phyloP scores from a whole-genome alignment of 2,113 vertebrate genomes.

The Scatophagus argus region DNA sequence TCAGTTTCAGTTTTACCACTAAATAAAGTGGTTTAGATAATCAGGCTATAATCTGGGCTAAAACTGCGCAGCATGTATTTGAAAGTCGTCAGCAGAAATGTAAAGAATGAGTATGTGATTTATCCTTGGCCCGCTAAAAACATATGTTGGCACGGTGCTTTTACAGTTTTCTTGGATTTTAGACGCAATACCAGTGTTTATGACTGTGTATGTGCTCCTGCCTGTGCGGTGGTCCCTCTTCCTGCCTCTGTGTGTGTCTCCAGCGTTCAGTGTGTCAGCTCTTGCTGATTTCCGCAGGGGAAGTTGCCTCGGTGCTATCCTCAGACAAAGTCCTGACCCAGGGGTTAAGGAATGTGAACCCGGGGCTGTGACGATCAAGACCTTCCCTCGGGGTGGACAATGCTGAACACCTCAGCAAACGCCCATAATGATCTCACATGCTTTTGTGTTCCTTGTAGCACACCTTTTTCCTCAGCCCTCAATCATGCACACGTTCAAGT shows the following conservation, averaged over 20 bases:
- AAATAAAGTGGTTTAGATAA: neutral
- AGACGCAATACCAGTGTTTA: slow-evolving; percentile 11
- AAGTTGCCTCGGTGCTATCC: slow-evolving; percentile 80
- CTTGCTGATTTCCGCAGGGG: slow-evolving; percentile 80
- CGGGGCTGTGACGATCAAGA: slow-evolving; percentile 72
- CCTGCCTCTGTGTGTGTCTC: slow-evolving; percentile 70
- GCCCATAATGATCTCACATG: slow-evolving; percentile 62
- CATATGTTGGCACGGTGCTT: neutral
- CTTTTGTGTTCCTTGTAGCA: slow-evolving; percentile 20
- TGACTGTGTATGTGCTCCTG: slow-evolving; percentile 30
- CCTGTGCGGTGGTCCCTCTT: slow-evolving; percentile 57
- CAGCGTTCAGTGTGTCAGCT: slow-evolving; percentile 69
- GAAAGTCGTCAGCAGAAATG: neutral
- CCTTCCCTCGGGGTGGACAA: slow-evolving; percentile 71
- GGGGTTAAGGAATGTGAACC: slow-evolving; percentile 85
- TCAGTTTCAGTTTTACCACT: neutral
- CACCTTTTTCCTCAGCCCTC: slow-evolving; percentile 18
- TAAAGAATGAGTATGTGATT: neutral
- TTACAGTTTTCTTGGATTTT: neutral
- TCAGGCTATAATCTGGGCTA: neutral
- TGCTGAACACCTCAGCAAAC: slow-evolving; percentile 70
- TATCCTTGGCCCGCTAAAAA: neutral
- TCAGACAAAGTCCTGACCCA: slow-evolving; percentile 82
- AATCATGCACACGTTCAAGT: slow-evolving; percentile 32
- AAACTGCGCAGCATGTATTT: neutral